Percentiles rank a stretch among this genome's conserved stretches.
These are phyloP conservation scores for Sander lucioperca DNA, from an alignment of 2,113 vertebrate genomes.

Conservation along the genomic window DNA sequence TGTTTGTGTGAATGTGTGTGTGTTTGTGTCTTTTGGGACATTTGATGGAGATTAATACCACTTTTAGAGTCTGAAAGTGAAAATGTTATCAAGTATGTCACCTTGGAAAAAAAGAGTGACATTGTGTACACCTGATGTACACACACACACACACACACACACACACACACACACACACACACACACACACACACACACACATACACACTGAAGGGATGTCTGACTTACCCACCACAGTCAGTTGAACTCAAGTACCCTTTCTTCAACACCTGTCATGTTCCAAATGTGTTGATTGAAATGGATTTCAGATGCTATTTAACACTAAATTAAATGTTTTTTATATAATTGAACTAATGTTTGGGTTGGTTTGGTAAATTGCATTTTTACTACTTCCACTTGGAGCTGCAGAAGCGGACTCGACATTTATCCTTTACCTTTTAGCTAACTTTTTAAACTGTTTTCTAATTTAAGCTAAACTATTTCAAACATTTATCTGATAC, in stretches of 20 bases:
- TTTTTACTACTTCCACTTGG: too few species aligned
- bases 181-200: constrained; percentile 18
- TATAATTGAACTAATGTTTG: neutral
- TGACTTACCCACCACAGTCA: too few species aligned
- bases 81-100: constrained; percentile 68
- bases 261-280: neutral
- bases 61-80: constrained; percentile 60
- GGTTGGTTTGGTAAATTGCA: too few species aligned
- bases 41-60: constrained; percentile 61
- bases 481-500: neutral
- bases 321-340: neutral
- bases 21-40: constrained; percentile 49
- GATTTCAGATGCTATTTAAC: neutral
- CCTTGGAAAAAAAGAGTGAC: constrained; percentile 27
- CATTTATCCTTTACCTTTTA: neutral
- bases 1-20: constrained; percentile 11
- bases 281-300: neutral
- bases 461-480: too few species aligned
- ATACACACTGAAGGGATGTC: too few species aligned
- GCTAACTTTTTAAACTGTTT: neutral
- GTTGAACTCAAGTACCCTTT: neutral
- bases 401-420: neutral
- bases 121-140: constrained; percentile 4
- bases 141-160: neutral
- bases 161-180: neutral